Percentiles rank a stretch among this genome's conserved stretches.
phyloP scores from a whole-genome alignment of 2,888 invertebrate species.

The Callyntrura guangdongensis region DNA sequence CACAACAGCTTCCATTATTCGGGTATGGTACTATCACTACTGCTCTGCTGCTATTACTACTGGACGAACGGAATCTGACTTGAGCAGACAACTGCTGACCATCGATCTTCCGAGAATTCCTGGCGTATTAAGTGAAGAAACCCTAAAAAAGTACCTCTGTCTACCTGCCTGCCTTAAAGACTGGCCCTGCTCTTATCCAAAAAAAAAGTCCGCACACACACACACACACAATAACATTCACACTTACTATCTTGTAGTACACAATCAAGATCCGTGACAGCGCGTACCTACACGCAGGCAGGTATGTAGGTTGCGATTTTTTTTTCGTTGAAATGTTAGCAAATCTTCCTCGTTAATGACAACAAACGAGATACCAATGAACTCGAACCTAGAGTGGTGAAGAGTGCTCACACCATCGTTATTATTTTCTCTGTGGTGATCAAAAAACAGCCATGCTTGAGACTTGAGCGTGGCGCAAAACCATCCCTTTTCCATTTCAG shows the following conservation, averaged over 20 bases:
- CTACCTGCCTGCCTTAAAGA: too few relatives aligned
- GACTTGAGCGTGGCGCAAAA: not conserved
- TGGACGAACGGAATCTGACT: not conserved
- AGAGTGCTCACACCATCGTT: constrained; percentile 8
- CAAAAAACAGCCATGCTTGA: not conserved
- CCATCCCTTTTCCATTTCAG: too few relatives aligned
- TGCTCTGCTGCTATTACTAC: not conserved
- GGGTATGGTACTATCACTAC: not conserved
- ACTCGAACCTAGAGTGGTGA: not conserved
- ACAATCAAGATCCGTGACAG: too few relatives aligned
- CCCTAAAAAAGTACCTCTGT: not conserved
- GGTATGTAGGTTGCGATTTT: too few relatives aligned
- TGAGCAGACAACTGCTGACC: too few relatives aligned
- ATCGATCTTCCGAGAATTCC: too few relatives aligned
- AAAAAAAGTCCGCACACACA: not conserved
- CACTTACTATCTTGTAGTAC: too few relatives aligned
- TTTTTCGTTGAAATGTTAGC: constrained; percentile 12
- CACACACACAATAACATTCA: too few relatives aligned
- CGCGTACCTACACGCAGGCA: too few relatives aligned
- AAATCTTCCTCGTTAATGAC: constrained; percentile 28
- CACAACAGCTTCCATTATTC: not conserved
- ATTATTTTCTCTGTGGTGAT: not conserved
- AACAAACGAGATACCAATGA: constrained; percentile 11
- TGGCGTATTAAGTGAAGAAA: too few relatives aligned
- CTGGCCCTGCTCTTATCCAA: not conserved